Conservation (phyloP, 2,113 vertebrate genomes). For the Lathamus discolor region DNA sequence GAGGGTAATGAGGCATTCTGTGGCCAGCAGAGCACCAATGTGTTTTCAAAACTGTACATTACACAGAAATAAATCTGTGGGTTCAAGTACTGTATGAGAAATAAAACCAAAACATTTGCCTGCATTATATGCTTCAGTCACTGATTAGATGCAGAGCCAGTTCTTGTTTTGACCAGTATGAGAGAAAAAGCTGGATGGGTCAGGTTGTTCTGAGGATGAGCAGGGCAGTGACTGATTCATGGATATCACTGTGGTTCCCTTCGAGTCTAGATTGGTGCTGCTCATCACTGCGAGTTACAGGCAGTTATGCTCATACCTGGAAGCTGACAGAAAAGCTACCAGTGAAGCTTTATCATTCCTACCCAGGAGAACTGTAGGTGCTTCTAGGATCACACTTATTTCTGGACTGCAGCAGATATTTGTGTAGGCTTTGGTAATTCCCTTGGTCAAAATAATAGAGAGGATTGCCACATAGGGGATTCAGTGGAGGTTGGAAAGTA, state of each 20-base stretch:
- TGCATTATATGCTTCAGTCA: not conserved
- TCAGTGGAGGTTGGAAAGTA: not conserved
- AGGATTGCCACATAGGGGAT: not conserved
- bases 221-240: not conserved
- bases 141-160: not conserved
- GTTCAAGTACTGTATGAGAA: not conserved
- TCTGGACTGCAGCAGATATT: not conserved
- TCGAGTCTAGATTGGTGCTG: accelerated
- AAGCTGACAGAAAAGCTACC: not conserved
- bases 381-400: not conserved
- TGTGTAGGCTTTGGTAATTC: not conserved
- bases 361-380: not conserved
- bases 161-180: not conserved
- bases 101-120: not conserved
- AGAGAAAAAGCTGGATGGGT: not conserved
- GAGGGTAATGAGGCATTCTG: not conserved
- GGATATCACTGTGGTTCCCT: not conserved
- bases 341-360: not conserved
- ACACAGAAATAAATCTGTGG: not conserved
- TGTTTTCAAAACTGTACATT: not conserved
- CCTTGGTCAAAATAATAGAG: not conserved
- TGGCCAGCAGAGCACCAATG: not conserved
- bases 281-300: not conserved
- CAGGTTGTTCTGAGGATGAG: not conserved
- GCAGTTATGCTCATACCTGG: not conserved